Percentiles rank a stretch among this genome's conserved stretches.
phyloP scores from a whole-genome alignment of 2,113 vertebrate genomes.

The Eurystomus gularis region DNA sequence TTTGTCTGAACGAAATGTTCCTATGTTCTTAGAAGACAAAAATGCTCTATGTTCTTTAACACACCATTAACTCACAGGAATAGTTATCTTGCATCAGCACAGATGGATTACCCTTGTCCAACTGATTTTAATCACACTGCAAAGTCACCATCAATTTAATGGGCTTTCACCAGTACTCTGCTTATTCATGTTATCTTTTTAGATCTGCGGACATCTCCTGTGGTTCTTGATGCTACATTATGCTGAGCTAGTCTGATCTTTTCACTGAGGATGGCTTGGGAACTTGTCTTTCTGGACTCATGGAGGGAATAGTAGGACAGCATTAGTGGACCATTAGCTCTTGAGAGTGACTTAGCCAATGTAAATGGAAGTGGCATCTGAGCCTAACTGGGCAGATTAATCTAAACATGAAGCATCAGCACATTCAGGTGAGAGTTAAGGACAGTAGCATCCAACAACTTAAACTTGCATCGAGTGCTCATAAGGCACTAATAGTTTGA shows the following conservation, averaged over 20 bases:
- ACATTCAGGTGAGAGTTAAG: not conserved
- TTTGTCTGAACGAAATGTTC: constrained; percentile 16
- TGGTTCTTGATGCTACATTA: not conserved
- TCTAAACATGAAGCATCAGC: not conserved
- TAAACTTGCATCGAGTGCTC: not conserved
- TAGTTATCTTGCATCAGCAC: constrained; percentile 23
- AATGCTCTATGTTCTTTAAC: constrained; percentile 34
- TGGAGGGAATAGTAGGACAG: not conserved
- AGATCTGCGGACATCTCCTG: not conserved
- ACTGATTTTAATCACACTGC: constrained; percentile 19
- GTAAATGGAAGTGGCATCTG: not conserved
- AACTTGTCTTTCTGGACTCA: not conserved
- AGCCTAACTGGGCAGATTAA: not conserved
- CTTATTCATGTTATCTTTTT: constrained; percentile 3
- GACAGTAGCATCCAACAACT: not conserved
- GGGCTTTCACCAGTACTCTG: not conserved
- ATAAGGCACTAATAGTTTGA: not conserved
- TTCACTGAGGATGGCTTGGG: not conserved
- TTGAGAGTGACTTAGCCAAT: not conserved
- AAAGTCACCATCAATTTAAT: constrained; percentile 29
- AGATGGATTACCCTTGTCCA: constrained; percentile 46
- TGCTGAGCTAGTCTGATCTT: not conserved
- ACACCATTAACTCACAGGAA: constrained; percentile 49
- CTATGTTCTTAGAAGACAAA: constrained; percentile 2
- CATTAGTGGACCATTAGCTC: constrained; percentile 16